phyloP scores from a whole-genome alignment of 2,113 vertebrate genomes.

The Zonotrichia leucophrys region DNA sequence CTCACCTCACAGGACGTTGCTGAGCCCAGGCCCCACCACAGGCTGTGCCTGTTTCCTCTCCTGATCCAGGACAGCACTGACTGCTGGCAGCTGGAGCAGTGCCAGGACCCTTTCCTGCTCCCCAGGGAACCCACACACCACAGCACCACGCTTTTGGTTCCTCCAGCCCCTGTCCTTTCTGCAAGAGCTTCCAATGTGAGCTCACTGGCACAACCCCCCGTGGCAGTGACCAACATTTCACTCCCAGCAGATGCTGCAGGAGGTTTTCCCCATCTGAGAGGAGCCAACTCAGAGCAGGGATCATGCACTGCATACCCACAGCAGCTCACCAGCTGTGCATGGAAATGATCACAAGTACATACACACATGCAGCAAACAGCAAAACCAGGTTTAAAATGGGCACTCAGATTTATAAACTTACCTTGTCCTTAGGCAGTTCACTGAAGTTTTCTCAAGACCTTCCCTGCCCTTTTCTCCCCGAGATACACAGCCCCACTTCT shows the following conservation, averaged over 20 bases:
- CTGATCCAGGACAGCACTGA: not conserved
- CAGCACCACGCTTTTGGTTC: accelerated
- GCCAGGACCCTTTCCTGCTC: not conserved
- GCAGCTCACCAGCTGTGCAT: not conserved
- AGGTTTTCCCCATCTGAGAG: not conserved
- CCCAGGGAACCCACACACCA: not conserved
- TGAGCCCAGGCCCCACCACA: not conserved
- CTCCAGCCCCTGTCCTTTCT: not conserved
- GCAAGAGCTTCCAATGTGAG: accelerated
- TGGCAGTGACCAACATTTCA: accelerated
- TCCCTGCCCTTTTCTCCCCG: not conserved
- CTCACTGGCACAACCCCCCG: not conserved
- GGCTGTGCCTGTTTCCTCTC: not conserved
- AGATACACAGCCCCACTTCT: accelerated
- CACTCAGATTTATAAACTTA: not conserved
- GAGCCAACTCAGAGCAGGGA: not conserved
- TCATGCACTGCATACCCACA: not conserved
- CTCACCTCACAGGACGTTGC: not conserved
- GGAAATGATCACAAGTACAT: accelerated
- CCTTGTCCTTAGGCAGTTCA: not conserved
- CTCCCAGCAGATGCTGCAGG: not conserved
- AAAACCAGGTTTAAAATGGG: accelerated
- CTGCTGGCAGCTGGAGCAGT: not conserved
- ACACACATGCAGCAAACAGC: accelerated
- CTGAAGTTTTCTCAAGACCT: not conserved